Evolutionary conservation across 2,113 vertebrate species (phyloP).

Genomic region (Hylia prasina): DNA sequence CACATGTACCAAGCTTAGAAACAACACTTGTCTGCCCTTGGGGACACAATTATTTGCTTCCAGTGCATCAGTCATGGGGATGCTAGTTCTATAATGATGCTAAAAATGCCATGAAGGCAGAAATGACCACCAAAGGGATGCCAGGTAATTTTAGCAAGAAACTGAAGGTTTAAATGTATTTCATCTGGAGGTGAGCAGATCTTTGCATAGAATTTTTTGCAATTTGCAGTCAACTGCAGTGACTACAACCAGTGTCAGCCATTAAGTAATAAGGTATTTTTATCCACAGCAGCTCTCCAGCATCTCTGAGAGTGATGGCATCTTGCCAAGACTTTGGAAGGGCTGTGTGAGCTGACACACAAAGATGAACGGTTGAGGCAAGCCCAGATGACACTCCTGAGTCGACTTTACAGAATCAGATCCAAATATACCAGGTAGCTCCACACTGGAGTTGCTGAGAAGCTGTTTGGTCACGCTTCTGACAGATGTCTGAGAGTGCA

Average conservation of each 20-base stretch:
- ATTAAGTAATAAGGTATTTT: constrained; percentile 35
- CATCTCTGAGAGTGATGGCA: constrained; percentile 9
- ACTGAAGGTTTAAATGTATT: not conserved
- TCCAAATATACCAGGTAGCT: not conserved
- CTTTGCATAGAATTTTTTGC: not conserved
- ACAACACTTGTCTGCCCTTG: not conserved
- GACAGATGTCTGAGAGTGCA: not conserved
- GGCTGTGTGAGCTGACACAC: not conserved
- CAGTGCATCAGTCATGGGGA: not conserved
- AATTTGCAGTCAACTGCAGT: not conserved
- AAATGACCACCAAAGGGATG: not conserved
- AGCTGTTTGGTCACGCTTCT: not conserved
- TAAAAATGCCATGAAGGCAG: not conserved
- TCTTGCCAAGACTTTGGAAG: not conserved
- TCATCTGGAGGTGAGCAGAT: not conserved
- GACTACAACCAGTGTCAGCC: not conserved
- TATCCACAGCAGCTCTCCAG: constrained; percentile 9
- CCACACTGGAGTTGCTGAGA: not conserved
- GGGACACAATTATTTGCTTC: not conserved
- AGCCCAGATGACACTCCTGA: not conserved
- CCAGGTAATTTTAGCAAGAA: not conserved
- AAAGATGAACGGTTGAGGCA: constrained; percentile 14
- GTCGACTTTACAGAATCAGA: not conserved
- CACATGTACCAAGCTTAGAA: not conserved
- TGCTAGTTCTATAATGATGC: not conserved